These are phyloP conservation scores for Galago senegalensis DNA, from an alignment of 2,797 vertebrate species.

Conservation along the genomic window DNA sequence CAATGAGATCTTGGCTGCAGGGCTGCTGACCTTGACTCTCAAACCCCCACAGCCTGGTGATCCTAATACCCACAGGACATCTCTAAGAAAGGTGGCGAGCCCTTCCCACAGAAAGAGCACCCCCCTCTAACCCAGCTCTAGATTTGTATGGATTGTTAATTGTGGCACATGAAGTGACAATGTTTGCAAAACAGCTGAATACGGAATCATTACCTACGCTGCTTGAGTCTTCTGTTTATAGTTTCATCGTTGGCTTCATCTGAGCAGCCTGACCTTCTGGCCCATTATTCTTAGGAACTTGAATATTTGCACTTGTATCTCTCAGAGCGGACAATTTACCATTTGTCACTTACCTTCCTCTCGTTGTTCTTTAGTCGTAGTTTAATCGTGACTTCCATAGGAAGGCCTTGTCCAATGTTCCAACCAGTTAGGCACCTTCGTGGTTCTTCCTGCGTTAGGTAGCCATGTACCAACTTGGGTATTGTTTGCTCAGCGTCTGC, in stretches of 20 bases:
- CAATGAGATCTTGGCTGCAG: not conserved
- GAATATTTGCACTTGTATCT: not conserved
- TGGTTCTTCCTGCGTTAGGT: not conserved
- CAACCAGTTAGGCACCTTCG: not conserved
- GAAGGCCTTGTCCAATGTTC: not conserved
- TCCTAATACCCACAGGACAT: not conserved
- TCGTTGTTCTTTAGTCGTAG: not conserved
- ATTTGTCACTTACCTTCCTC: not conserved
- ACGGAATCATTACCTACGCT: not conserved
- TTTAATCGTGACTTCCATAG: not conserved
- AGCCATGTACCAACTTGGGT: not conserved
- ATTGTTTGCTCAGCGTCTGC: not conserved
- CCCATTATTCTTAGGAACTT: constrained; percentile 27
- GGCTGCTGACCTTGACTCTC: not conserved
- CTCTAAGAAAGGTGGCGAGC: not conserved
- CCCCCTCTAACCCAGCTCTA: not conserved
- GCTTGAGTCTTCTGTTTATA: not conserved
- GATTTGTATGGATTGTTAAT: not conserved
- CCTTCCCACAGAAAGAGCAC: not conserved
- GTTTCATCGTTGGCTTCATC: not conserved
- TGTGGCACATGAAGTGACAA: not conserved
- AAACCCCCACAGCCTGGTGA: accelerated
- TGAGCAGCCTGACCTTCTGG: constrained; percentile 51
- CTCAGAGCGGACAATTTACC: not conserved
- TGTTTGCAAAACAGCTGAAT: constrained; percentile 26